Conservation (phyloP, 1,140 invertebrate genomes). For the Argopecten irradians region DNA sequence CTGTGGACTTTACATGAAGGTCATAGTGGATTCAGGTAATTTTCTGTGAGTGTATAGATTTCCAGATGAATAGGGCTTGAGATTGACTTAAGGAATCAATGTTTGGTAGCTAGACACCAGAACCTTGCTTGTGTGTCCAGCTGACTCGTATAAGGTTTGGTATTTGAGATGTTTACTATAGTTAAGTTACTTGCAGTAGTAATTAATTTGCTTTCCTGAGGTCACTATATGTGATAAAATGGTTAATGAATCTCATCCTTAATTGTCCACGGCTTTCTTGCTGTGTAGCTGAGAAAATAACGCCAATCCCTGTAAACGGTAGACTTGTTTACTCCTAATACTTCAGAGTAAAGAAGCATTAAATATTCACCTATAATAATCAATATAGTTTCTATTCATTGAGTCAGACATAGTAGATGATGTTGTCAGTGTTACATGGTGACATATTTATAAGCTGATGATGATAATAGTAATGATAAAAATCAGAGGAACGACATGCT, state of each 20-base stretch:
- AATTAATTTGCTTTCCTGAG: neutral
- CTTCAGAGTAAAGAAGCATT: neutral
- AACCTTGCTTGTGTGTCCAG: neutral
- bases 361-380: too few species aligned
- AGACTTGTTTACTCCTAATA: neutral
- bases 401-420: too few species aligned
- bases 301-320: neutral
- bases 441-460: too few species aligned
- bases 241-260: neutral
- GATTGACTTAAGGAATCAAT: neutral
- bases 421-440: too few species aligned
- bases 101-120: neutral
- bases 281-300: neutral
- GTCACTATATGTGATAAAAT: neutral
- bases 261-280: neutral
- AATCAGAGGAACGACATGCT: too few species aligned
- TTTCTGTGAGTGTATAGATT: conserved; percentile 8
- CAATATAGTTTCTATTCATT: too few species aligned
- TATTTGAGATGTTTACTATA: neutral
- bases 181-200: neutral
- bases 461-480: too few species aligned
- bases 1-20: conserved; percentile 53
- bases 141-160: too few species aligned
- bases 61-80: neutral
- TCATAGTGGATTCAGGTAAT: conserved; percentile 51